Conservation (phyloP, 2,113 vertebrate species). For the Nesogale talazaci region DNA sequence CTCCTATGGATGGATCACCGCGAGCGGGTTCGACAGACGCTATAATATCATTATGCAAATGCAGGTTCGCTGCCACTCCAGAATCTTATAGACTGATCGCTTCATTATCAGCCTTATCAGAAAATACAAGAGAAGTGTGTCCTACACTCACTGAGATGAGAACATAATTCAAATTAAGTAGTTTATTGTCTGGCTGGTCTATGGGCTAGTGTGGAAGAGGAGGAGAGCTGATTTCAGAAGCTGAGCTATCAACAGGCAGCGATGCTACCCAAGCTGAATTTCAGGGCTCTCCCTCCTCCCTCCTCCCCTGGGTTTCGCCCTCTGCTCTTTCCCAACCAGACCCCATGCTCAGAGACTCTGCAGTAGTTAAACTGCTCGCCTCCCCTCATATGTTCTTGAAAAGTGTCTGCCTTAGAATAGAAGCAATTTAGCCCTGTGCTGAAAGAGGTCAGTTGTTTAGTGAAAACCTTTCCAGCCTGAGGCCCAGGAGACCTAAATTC, state of each 20-base stretch:
- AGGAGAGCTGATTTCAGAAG: slow-evolving; percentile 59
- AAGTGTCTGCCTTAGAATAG: slow-evolving; percentile 56
- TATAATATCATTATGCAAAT: slow-evolving; percentile 83
- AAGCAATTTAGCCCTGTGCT: slow-evolving; percentile 33
- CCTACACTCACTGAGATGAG: slow-evolving; percentile 59
- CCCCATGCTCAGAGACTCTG: background rate
- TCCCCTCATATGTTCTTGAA: slow-evolving; percentile 53
- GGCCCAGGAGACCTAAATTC: slow-evolving; percentile 32
- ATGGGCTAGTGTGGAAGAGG: slow-evolving; percentile 16
- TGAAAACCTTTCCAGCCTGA: slow-evolving; percentile 45
- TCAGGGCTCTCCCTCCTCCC: background rate
- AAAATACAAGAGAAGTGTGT: slow-evolving; percentile 75
- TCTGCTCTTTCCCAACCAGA: slow-evolving; percentile 34
- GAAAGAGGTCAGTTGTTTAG: slow-evolving; percentile 37
- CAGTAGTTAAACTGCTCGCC: slow-evolving; percentile 51
- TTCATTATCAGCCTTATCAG: slow-evolving; percentile 81
- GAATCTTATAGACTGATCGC: slow-evolving; percentile 75
- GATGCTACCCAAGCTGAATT: background rate
- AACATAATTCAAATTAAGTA: slow-evolving; percentile 76
- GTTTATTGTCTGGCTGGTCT: slow-evolving; percentile 62
- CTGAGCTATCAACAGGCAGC: slow-evolving; percentile 34
- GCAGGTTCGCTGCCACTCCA: slow-evolving; percentile 57
- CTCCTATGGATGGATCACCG: slow-evolving; percentile 64
- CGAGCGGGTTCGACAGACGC: slow-evolving; percentile 69
- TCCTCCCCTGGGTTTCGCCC: background rate